Evolutionary conservation across 2,113 vertebrate species (phyloP).

Genomic region (Chrysochloris asiatica): DNA sequence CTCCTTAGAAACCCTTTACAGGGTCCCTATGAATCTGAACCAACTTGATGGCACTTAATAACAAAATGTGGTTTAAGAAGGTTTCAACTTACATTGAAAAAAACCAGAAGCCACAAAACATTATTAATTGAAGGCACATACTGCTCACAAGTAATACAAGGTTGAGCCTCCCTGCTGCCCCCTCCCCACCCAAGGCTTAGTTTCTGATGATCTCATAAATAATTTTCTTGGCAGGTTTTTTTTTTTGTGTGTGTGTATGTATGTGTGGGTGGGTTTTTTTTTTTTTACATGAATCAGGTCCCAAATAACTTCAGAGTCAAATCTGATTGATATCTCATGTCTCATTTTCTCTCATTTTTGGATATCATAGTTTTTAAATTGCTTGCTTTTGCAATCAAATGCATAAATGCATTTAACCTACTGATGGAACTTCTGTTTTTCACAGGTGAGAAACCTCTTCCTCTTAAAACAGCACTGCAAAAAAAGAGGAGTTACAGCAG

Average conservation of each 20-base stretch:
- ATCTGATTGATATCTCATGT: not conserved
- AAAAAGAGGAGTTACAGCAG: constrained; percentile 85
- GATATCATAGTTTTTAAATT: not conserved
- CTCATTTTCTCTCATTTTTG: not conserved
- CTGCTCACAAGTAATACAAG: not conserved
- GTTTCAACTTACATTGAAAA: constrained; percentile 31
- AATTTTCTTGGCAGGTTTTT: not conserved
- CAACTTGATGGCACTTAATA: too few species aligned
- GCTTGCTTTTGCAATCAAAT: not conserved
- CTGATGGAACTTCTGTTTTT: not conserved
- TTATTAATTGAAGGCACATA: not conserved
- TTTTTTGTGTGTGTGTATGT: too few species aligned
- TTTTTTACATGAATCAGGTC: too few species aligned
- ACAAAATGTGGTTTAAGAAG: constrained; percentile 31
- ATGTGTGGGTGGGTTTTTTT: too few species aligned
- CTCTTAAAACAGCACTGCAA: constrained; percentile 80
- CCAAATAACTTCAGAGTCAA: not conserved
- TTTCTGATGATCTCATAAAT: not conserved
- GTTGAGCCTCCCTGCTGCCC: too few species aligned
- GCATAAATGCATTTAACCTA: constrained; percentile 1
- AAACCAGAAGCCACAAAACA: not conserved
- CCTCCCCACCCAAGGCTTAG: too few species aligned
- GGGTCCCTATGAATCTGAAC: too few species aligned
- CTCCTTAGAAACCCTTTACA: too few species aligned
- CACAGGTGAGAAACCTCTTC: constrained; percentile 86